Evolutionary conservation across 2,888 invertebrate genomes (phyloP).

Genomic region (Pollenia labialis): DNA sequence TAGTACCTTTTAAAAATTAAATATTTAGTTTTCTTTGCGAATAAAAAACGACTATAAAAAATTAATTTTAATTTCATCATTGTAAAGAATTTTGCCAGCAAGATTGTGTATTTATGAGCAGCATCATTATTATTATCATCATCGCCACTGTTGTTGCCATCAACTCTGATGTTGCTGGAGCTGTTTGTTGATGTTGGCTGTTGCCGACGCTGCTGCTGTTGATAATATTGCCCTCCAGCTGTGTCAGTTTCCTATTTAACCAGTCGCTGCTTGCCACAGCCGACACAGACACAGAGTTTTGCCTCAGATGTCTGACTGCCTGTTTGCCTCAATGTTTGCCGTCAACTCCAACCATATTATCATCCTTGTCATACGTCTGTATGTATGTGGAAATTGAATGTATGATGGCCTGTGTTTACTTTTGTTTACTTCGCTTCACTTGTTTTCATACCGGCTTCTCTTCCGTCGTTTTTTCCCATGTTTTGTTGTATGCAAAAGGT

Average conservation of each 20-base stretch:
- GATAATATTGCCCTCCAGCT: constrained; percentile 74
- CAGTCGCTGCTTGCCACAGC: constrained; percentile 71
- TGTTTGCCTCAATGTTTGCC: constrained; percentile 47
- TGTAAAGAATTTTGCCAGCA: constrained; percentile 22
- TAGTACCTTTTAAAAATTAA: background rate
- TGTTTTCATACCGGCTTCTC: constrained; percentile 54
- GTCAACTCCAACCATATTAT: constrained; percentile 66
- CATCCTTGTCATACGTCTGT: constrained; percentile 66
- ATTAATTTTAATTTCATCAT: constrained; percentile 34
- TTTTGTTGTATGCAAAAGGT: constrained; percentile 60
- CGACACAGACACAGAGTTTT: constrained; percentile 61
- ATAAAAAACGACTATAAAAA: background rate
- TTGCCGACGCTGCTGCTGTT: constrained; percentile 74
- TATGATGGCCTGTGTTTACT: constrained; percentile 21
- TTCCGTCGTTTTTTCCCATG: background rate
- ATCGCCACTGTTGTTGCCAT: constrained; percentile 41
- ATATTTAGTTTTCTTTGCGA: too few species aligned
- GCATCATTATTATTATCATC: constrained; percentile 33
- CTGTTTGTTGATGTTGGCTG: constrained; percentile 66
- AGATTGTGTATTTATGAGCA: constrained; percentile 2
- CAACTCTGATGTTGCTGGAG: constrained; percentile 35
- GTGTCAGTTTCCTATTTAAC: constrained; percentile 75
- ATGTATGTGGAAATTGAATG: background rate
- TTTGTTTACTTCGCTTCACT: constrained; percentile 66
- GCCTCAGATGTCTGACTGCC: constrained; percentile 49